Evolutionary conservation across 1,140 invertebrate genomes (phyloP).

Genomic region (Ruditapes philippinarum): DNA sequence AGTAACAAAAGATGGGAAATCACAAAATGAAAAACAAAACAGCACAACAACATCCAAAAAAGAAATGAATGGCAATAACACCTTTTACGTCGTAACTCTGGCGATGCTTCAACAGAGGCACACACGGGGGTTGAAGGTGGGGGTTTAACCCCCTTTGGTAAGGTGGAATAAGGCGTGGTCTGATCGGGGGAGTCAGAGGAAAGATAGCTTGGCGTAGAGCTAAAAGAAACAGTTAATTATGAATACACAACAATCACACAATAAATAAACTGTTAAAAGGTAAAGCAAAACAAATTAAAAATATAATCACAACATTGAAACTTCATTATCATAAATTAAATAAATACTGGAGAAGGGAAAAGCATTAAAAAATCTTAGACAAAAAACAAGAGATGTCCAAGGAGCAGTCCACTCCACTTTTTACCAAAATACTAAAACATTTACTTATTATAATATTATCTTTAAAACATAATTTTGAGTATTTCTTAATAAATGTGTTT

Average conservation of each 20-base stretch:
- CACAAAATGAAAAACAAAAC: constrained; percentile 30
- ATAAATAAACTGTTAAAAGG: background rate
- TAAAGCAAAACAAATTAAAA: background rate
- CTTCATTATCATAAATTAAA: no score
- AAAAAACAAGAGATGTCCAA: no score
- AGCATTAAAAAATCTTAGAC: no score
- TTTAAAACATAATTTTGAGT: no score
- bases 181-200: constrained; percentile 62
- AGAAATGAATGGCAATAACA: background rate
- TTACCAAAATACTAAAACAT: no score
- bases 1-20: no score
- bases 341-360: no score
- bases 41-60: constrained; percentile 32
- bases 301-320: no score
- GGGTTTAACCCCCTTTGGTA: constrained; percentile 59
- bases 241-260: constrained; percentile 18
- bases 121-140: constrained; percentile 75
- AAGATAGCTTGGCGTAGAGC: constrained; percentile 36
- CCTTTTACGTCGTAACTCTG: constrained; percentile 64
- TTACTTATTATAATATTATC: no score
- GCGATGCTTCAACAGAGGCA: constrained; percentile 76
- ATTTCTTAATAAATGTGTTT: no score
- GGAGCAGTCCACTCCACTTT: no score
- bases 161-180: constrained; percentile 42
- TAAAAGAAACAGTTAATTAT: constrained; percentile 46